These are phyloP conservation scores for Neodon shergylaensis DNA, from an alignment of 2,113 vertebrate genomes.

Conservation along the genomic window DNA sequence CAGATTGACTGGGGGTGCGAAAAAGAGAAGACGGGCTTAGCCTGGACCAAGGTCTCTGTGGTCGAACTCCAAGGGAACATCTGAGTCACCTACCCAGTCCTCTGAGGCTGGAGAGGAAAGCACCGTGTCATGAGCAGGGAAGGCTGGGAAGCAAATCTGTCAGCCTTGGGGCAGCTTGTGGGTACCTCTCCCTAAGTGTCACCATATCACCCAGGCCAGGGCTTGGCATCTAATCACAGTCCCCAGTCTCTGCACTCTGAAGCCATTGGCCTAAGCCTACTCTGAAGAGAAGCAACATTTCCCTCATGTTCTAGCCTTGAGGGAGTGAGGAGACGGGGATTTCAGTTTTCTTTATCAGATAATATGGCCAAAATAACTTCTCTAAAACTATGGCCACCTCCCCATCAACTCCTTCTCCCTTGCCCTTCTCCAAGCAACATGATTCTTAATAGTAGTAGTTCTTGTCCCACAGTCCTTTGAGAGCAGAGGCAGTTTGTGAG, in stretches of 20 bases:
- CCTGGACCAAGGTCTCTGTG: constrained; percentile 42
- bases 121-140: neutral
- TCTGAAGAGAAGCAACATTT: neutral
- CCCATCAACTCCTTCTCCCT: neutral
- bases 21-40: neutral
- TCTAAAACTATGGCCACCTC: neutral
- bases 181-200: neutral
- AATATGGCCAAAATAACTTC: neutral
- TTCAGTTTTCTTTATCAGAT: neutral
- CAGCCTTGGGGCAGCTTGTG: neutral
- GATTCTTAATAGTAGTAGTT: neutral
- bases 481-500: neutral
- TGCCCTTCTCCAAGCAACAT: neutral
- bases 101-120: constrained; percentile 26
- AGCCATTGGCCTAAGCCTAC: neutral
- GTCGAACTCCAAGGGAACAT: constrained; percentile 20
- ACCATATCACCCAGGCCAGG: neutral
- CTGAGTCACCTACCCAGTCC: constrained; percentile 63
- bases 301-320: neutral
- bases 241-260: neutral
- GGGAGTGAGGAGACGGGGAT: neutral
- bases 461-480: neutral
- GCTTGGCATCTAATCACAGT: neutral
- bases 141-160: neutral
- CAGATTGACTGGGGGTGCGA: neutral